Percentiles rank a stretch among this genome's conserved stretches.
These are phyloP conservation scores for Antitype chi DNA, from an alignment of 2,888 invertebrate species.

Conservation along the genomic window DNA sequence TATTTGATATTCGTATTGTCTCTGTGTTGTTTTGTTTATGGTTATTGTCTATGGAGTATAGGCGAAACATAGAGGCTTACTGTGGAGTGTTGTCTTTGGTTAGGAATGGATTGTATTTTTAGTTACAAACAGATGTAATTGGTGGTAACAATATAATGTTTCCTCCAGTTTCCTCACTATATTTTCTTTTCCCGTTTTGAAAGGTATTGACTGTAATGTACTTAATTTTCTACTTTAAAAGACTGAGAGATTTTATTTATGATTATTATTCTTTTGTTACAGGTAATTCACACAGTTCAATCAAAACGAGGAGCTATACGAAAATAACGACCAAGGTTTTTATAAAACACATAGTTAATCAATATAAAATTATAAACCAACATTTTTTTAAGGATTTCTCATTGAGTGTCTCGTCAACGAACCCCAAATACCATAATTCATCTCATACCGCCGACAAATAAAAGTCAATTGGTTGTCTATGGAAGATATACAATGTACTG, in stretches of 20 bases:
- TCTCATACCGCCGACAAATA: conserved; percentile 50
- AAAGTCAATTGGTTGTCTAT: conserved; percentile 66
- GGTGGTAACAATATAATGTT: too few species aligned
- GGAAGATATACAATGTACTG: conserved; percentile 56
- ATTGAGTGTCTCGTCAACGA: not conserved
- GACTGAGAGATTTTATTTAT: not conserved
- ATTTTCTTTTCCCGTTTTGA: too few species aligned
- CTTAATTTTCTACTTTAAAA: too few species aligned
- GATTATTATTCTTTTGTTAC: conserved; percentile 25
- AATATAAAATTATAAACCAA: too few species aligned
- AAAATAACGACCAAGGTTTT: conserved; percentile 21
- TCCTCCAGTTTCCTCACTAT: too few species aligned
- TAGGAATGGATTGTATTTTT: not conserved
- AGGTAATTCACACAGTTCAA: conserved; percentile 34
- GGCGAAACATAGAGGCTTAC: not conserved
- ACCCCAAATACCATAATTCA: conserved; percentile 45
- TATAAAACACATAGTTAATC: not conserved
- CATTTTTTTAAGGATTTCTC: not conserved
- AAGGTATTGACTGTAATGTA: too few species aligned
- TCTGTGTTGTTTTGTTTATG: not conserved
- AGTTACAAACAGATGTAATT: too few species aligned
- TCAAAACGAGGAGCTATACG: not conserved
- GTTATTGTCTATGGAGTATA: conserved; percentile 18
- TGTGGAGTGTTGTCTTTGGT: not conserved
- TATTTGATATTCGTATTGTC: conserved; percentile 19